Evolutionary conservation across 2,113 vertebrate genomes (phyloP).

Genomic region (Apodemus sylvaticus): DNA sequence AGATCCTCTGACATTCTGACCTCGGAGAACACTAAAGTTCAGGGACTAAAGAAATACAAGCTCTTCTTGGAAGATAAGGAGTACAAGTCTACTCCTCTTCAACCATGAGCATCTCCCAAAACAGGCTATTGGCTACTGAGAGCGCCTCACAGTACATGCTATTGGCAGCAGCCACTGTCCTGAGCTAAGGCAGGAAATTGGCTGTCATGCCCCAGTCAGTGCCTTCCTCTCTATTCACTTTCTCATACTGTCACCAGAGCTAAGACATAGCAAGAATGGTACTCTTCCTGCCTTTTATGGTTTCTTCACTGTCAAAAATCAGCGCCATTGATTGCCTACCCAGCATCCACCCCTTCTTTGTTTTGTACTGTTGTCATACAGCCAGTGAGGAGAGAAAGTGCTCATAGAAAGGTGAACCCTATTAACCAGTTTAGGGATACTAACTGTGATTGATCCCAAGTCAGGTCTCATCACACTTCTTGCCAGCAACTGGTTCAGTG

Average conservation of each 20-base stretch:
- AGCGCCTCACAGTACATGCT: not conserved
- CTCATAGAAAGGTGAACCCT: not conserved
- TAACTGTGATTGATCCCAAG: not conserved
- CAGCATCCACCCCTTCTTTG: not conserved
- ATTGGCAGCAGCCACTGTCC: not conserved
- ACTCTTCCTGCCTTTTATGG: not conserved
- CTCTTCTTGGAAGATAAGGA: rapidly evolving
- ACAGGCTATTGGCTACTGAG: not conserved
- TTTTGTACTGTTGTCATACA: not conserved
- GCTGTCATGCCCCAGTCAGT: not conserved
- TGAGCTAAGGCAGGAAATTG: not conserved
- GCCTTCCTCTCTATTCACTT: not conserved
- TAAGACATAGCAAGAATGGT: not conserved
- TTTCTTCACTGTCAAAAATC: not conserved
- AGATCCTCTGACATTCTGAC: not conserved
- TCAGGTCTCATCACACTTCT: not conserved
- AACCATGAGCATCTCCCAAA: not conserved
- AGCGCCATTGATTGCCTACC: not conserved
- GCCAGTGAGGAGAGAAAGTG: not conserved
- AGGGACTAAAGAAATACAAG: not conserved
- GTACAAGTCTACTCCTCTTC: not conserved
- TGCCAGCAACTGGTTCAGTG: not conserved
- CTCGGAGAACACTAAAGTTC: not conserved
- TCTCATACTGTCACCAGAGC: not conserved
- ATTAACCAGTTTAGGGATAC: not conserved